These are phyloP conservation scores for Erpetoichthys calabaricus DNA, from an alignment of 2,797 vertebrate genomes.

Conservation along the genomic window DNA sequence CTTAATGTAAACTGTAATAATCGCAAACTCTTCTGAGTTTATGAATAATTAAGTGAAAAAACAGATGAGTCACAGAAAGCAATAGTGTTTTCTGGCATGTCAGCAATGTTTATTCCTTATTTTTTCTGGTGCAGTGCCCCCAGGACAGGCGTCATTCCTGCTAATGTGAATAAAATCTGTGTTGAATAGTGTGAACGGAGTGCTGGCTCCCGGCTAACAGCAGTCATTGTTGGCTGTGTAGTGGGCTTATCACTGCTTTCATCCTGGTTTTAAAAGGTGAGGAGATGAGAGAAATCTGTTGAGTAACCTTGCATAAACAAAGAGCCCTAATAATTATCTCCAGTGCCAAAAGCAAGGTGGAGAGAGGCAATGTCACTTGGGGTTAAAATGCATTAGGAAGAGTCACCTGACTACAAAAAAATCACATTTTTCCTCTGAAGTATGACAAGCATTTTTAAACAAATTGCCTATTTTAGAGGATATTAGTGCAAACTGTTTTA, in stretches of 20 bases:
- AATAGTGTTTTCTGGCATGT: conserved; percentile 1
- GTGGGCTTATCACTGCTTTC: background rate
- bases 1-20: too few relatives aligned
- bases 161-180: background rate
- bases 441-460: too few relatives aligned
- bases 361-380: background rate
- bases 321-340: background rate
- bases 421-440: too few relatives aligned
- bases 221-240: background rate
- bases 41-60: too few relatives aligned
- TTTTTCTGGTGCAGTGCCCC: background rate
- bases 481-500: too few relatives aligned
- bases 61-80: background rate
- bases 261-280: background rate
- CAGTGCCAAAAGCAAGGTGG: background rate
- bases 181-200: background rate
- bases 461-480: too few relatives aligned
- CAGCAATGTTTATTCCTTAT: conserved; percentile 1
- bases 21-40: too few relatives aligned
- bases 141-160: conserved; percentile 2
- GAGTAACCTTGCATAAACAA: conserved; percentile 1
- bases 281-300: conserved; percentile 5
- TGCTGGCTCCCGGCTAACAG: conserved; percentile 1
- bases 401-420: too few relatives aligned
- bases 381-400: too few relatives aligned